Conservation (phyloP, 2,113 vertebrate genomes). For the Pterocles burchelli region DNA sequence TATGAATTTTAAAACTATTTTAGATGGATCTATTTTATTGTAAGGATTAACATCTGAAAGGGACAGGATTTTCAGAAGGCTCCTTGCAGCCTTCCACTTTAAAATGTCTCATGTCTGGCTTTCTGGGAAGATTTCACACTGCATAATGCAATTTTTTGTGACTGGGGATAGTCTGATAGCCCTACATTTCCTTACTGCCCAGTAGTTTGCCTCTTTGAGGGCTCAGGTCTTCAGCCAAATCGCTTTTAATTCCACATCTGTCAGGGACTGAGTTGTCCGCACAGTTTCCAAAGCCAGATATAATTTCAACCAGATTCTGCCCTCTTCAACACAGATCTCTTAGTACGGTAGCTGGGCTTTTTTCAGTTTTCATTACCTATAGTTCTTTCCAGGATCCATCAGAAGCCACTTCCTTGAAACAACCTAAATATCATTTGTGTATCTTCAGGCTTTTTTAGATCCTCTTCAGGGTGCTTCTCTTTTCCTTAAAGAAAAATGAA, state of each 20-base stretch:
- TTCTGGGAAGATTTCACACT: neutral
- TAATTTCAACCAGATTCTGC: neutral
- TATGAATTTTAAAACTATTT: neutral
- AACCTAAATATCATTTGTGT: neutral
- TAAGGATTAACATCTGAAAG: neutral
- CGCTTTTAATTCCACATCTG: neutral
- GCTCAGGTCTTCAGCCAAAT: neutral
- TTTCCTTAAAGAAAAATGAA: neutral
- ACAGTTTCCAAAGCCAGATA: neutral
- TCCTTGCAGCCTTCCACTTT: neutral
- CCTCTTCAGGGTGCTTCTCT: neutral
- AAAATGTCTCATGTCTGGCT: neutral
- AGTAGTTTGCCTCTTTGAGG: neutral
- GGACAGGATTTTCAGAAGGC: neutral
- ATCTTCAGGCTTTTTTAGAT: neutral
- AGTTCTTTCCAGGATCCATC: neutral
- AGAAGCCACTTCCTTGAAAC: neutral
- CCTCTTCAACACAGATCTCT: neutral
- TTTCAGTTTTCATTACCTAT: neutral
- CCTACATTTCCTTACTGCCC: fast-evolving
- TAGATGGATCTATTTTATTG: neutral
- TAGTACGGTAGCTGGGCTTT: neutral
- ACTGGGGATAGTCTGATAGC: neutral
- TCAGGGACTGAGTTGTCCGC: neutral
- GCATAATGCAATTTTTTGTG: neutral